Conservation (phyloP, 2,113 vertebrate species). For the Caracal caracal region DNA sequence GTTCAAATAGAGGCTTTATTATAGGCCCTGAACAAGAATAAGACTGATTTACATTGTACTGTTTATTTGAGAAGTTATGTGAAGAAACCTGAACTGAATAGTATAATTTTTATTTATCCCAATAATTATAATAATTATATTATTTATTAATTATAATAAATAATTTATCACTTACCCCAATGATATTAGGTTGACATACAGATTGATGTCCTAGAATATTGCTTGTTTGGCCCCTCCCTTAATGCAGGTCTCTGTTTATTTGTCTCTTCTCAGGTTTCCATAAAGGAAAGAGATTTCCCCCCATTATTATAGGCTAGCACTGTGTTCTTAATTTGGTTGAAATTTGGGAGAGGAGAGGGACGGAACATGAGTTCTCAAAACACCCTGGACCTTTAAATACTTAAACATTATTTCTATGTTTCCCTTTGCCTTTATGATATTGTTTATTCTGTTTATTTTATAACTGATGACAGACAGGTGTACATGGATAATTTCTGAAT, state of each 20-base stretch:
- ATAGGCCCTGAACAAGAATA: neutral
- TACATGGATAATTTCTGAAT: neutral
- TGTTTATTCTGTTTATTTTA: neutral
- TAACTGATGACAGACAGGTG: neutral
- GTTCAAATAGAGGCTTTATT: slow-evolving; percentile 14
- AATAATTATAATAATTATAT: neutral
- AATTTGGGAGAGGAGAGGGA: neutral
- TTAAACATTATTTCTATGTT: neutral
- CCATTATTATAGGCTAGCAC: neutral
- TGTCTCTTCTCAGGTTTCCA: neutral
- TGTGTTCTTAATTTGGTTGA: neutral
- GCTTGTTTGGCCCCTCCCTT: neutral
- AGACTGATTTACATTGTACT: neutral
- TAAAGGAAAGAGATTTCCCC: neutral
- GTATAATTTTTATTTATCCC: neutral
- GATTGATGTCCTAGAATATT: neutral
- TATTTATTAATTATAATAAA: too few species aligned
- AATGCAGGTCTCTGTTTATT: neutral
- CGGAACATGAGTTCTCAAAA: neutral
- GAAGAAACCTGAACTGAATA: neutral
- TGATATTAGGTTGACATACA: neutral
- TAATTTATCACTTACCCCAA: neutral
- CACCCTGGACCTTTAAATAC: neutral
- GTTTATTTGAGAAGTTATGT: neutral
- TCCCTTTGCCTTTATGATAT: neutral